Conservation (phyloP, 2,797 vertebrate species). For the Cryptoprocta ferox region DNA sequence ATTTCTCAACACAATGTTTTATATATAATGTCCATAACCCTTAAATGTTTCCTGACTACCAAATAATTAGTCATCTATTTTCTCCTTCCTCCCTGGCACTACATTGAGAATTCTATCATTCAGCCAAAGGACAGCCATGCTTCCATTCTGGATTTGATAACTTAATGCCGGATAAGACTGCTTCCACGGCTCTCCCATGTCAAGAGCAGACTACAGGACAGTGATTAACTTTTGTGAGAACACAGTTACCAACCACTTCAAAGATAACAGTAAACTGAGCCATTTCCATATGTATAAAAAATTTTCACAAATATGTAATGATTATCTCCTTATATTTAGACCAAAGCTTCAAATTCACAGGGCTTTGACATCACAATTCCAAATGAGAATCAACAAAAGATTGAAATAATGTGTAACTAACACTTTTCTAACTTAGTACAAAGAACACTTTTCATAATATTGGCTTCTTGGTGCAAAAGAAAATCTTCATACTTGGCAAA, state of each 20-base stretch:
- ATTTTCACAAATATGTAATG: not conserved
- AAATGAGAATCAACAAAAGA: not conserved
- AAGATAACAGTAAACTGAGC: not conserved
- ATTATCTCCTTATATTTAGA: not conserved
- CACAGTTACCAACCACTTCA: not conserved
- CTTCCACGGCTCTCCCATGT: not conserved
- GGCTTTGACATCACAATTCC: conserved; percentile 1
- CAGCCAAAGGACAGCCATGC: not conserved
- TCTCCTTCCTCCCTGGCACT: not conserved
- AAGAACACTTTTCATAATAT: not conserved
- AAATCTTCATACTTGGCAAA: not conserved
- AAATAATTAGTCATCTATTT: not conserved
- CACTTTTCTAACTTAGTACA: not conserved
- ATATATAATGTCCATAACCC: not conserved
- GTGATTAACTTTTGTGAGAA: not conserved
- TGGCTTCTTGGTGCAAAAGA: not conserved
- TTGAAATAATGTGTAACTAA: not conserved
- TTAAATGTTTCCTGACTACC: not conserved
- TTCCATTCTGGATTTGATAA: not conserved
- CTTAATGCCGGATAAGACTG: not conserved
- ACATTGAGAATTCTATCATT: not conserved
- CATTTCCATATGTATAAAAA: not conserved
- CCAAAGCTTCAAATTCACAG: not conserved
- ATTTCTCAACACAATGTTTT: not conserved
- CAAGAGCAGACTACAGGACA: not conserved